phyloP scores from a whole-genome alignment of 2,797 vertebrate species.

The Thalassophryne amazonica region DNA sequence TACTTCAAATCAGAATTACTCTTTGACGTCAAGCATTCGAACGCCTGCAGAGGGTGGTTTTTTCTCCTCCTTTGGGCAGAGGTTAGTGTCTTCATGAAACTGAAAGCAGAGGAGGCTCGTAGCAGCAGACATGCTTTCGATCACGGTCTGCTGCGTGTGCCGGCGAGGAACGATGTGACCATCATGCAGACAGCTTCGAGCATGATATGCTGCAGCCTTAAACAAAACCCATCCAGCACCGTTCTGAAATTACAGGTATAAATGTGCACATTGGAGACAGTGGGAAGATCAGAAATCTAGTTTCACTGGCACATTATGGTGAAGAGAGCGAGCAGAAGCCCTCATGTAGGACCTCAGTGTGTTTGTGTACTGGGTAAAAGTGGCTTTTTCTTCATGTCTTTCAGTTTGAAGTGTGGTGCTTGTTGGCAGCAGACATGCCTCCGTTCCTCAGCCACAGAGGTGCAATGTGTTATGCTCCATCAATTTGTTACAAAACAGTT shows the following conservation, averaged over 20 bases:
- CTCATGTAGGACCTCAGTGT: not conserved
- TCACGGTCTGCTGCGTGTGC: slow-evolving; percentile 17
- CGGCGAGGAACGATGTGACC: slow-evolving; percentile 58
- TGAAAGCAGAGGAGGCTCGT: slow-evolving; percentile 4
- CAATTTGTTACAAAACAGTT: slow-evolving; percentile 49
- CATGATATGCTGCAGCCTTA: slow-evolving; percentile 24
- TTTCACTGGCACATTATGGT: slow-evolving; percentile 28
- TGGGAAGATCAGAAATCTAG: slow-evolving; percentile 28
- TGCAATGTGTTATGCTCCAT: slow-evolving; percentile 18
- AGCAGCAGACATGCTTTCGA: slow-evolving; percentile 18
- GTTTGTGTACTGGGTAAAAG: not conserved
- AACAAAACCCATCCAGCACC: slow-evolving; percentile 29
- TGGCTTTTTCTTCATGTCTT: not conserved
- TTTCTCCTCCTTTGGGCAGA: too few relatives aligned
- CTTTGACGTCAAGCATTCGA: not conserved
- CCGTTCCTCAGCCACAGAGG: not conserved
- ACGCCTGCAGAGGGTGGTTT: not conserved
- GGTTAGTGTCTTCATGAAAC: too few relatives aligned
- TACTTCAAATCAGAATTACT: not conserved
- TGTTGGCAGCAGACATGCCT: not conserved
- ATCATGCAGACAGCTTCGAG: slow-evolving; percentile 61
- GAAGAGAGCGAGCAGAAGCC: not conserved
- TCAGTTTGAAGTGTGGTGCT: not conserved
- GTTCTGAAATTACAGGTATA: slow-evolving; percentile 27
- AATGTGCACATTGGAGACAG: slow-evolving; percentile 47